Base-by-base conservation (phyloP, 2,113 vertebrate genomes). In the Speoplatyrhinus poulsoni region DNA sequence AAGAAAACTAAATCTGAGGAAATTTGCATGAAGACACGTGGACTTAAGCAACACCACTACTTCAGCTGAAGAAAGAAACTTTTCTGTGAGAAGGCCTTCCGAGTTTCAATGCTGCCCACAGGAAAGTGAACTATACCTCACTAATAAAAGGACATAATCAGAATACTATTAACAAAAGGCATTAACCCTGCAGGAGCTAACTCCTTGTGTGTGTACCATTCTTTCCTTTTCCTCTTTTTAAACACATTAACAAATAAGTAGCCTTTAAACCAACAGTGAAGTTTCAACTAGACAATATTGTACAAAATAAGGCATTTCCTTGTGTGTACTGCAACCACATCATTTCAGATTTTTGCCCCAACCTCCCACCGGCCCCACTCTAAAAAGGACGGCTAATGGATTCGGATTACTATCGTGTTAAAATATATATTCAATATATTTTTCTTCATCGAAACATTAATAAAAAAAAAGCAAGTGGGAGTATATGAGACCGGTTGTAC, bases 281-380 rank as follows among this genome's bases (percentile, higher is more conserved):
- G 93, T 93, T 95, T 95, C 92, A 92, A 96, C 93, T 90, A 96
- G 94, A 96, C 92, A 95, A 91, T 96, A 95, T 96, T 94, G 95
- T 98, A 98, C 95, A 99, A 98, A 98, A 98, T 99, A 99, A 99
- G 98, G 98, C 97, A 99, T 99, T 97, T 98, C 95, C 95, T 96
- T 98, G 96, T 96, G 93, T 95, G 95, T 98, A 96, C 95, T 89
- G 89, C 87, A 96, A 96, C 93, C 93, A 94, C 93, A 93, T 95
- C 77, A 94, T 93, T 93, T 93, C 90, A 94, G 92, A 90, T 92
- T 94, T 69, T 94, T 93, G 74, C 66, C 79, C 64, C 56, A 33
- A 58, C 56, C 19, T 13, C 53, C 64, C 69, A 75, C 56, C 72
- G 72, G 47, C 69, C 62, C 60, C 53, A 64, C 69, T 73, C 92